A percentile compares a stretch with the other conserved stretches of the same genome.
These are phyloP conservation scores for Darevskia nairensis DNA, from an alignment of 2,797 vertebrate genomes.

Conservation along the genomic window DNA sequence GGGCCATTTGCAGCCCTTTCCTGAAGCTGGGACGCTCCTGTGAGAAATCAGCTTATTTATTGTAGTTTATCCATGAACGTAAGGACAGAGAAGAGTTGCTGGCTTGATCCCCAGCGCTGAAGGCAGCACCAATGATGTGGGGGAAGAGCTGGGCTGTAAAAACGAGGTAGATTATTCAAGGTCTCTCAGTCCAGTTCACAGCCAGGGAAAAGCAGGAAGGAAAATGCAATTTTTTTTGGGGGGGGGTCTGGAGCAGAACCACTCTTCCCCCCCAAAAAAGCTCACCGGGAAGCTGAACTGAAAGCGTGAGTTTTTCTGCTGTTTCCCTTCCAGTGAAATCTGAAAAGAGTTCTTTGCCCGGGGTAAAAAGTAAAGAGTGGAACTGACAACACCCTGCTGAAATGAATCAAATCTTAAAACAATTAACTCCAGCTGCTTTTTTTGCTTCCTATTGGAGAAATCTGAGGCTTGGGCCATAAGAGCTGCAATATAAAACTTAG, in stretches of 20 bases:
- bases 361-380: neutral
- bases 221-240: neutral
- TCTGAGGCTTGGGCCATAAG: neutral
- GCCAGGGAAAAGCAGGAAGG: neutral
- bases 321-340: neutral
- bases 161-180: slow-evolving; percentile 40
- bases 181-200: slow-evolving; percentile 1
- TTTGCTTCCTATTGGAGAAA: no score
- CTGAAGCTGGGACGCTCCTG: neutral
- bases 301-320: neutral
- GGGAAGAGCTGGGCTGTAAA: neutral
- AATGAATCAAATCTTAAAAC: neutral
- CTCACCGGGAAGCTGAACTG: no score
- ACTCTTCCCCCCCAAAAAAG: neutral
- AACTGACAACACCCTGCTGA: neutral
- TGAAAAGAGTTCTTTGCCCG: no score
- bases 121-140: neutral
- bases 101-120: neutral
- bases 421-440: neutral
- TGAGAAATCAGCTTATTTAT: neutral
- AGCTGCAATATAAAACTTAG: neutral
- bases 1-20: neutral
- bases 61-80: neutral
- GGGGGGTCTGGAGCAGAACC: neutral
- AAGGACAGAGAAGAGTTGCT: neutral